These are phyloP conservation scores for Perccottus glenii DNA, from an alignment of 2,113 vertebrate genomes.

Conservation along the genomic window DNA sequence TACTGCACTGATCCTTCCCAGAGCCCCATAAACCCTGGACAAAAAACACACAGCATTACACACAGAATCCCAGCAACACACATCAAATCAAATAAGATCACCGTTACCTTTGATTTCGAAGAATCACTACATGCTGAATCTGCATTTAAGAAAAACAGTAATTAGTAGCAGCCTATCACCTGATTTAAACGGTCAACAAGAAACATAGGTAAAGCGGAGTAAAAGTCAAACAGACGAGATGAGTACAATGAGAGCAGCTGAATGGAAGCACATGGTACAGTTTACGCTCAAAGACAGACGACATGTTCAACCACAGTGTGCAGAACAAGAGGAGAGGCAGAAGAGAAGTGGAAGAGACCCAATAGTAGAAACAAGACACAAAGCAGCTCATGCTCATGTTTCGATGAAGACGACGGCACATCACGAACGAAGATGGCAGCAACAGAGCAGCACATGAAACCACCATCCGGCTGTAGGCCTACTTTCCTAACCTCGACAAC, in stretches of 20 bases:
- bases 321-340: slow-evolving; percentile 33
- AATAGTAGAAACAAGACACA: slow-evolving; percentile 68
- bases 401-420: slow-evolving; percentile 68
- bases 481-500: slow-evolving; percentile 67
- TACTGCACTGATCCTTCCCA: slow-evolving; percentile 96
- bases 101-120: slow-evolving; percentile 95
- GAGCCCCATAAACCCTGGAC: slow-evolving; percentile 94
- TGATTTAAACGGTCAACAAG: slow-evolving; percentile 14
- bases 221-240: slow-evolving; percentile 37
- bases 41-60: slow-evolving; percentile 22
- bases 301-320: slow-evolving; percentile 45
- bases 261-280: slow-evolving; percentile 56
- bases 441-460: slow-evolving; percentile 67
- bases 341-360: slow-evolving; percentile 54
- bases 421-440: slow-evolving; percentile 66
- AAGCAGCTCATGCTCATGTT: slow-evolving; percentile 82
- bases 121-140: slow-evolving; percentile 99
- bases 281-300: slow-evolving; percentile 35
- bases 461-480: slow-evolving; percentile 61
- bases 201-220: slow-evolving; percentile 29
- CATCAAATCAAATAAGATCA: not conserved
- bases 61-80: not conserved
- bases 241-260: slow-evolving; percentile 55
- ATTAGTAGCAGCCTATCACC: slow-evolving; percentile 42
- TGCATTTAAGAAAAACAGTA: slow-evolving; percentile 70